Base-by-base conservation (phyloP, 2,888 invertebrate species). In the Alcis repandata region DNA sequence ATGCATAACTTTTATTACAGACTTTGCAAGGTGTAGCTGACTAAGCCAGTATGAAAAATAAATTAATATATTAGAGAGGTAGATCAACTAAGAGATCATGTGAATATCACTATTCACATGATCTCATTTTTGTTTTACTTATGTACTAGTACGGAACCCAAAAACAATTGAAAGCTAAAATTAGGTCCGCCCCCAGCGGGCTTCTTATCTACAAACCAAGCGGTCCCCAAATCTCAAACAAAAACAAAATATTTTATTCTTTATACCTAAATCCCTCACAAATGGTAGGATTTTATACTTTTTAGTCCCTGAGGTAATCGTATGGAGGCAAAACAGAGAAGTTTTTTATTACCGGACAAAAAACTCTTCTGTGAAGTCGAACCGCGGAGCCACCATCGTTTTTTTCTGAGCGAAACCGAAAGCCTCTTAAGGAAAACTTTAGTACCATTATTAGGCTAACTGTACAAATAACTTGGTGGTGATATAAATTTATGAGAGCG, bases 201-300 rank as follows among this genome's bases (percentile, higher is more conserved):
- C 22, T 36, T 51, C 57, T 62, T 62, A 57, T 62, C 62, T 36
- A 11, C 40, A 22, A 46, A 20, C 56, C n/a, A 13, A 15, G 27
- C 40, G 43, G 56, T 36, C 45, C 33, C 38, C 33, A 41, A 56
- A 56, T 43, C 54, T 32, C 54, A 41, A 61, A 61, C 54, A 49
- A 61, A 40, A 62, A 56, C 51, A 33, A 56, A 51, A 61, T 54
- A 8, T 53, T 54, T 53, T 61, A 61, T 61, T 54, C 27, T 27
- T 61, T 38, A 54, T 48, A 61, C 60, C 53, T 20, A 54, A 54
- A 61, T 61, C 52, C 33, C 11, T 32, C 46, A 46, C 45, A 54
- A 60, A 41, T 52, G 36, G 27, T 15, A 15, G 45, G 56, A 45
- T 56, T 56, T 41, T 56, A 45, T 56, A 56, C 56, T 51, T 51